Base-by-base conservation (phyloP, 2,888 invertebrate species). In the Ashinkailepas kermadecensis region DNA sequence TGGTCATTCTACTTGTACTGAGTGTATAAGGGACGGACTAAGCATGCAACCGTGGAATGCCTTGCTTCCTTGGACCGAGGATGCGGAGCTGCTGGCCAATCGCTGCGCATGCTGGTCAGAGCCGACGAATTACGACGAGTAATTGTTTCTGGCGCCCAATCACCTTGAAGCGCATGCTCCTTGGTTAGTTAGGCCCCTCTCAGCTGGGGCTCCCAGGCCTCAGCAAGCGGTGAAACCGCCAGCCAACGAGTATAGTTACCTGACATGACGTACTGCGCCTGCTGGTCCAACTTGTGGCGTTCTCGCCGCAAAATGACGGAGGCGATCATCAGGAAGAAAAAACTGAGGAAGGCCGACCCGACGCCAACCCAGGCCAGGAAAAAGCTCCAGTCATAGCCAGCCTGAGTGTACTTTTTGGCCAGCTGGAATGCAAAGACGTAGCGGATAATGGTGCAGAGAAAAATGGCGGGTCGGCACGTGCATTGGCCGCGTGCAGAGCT, bases 281-380 rank as follows among this genome's bases (percentile, higher is more conserved):
- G 58, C n/a, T 9, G 9, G 9, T 57, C 25, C 15, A 8, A 6
- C 79, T 79, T 59, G 57, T 58, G 58, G 13, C n/a, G 21, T n/a
- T 58, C 57, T 13, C 79, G 56, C 7, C 58, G n/a, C 23, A 79
- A 23, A 58, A 57, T 58, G 15, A 79, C 25, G 7, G 79, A 57
- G 21, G 58, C 79, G 79, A 79, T 59, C n/a, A 59, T 39, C 18
- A 79, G n/a, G n/a, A 79, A 59, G n/a, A 79, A 13, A 15, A 59
- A 57, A 13, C 79, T 79, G 58, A 79, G 6, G 79, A 57, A 57
- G 25, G 10, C 23, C 3, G 58, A 23, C n/a, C 58, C 57, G 7
- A 79, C 79, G 12, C 79, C 79, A 58, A 57, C n/a, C 79, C 79
- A 79, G 13, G 79, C 79, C 58, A 79, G 23, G 25, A 13, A 79